Evolutionary conservation across 1,140 invertebrate genomes (phyloP).

Genomic region (Drosophila funebris): DNA sequence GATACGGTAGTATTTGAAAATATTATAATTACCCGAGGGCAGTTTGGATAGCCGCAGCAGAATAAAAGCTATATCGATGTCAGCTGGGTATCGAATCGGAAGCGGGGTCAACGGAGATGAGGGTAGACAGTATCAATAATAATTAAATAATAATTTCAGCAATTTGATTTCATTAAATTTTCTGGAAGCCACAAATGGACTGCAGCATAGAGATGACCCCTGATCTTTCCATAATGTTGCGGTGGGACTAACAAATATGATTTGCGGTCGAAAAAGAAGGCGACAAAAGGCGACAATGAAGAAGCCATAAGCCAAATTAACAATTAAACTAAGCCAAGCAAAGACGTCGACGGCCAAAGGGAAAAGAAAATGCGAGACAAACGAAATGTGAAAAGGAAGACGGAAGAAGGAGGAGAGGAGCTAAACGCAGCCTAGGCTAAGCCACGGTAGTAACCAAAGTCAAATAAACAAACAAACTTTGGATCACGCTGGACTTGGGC

Average conservation of each 20-base stretch:
- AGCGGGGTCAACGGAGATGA: not conserved
- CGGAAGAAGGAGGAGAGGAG: not conserved
- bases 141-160: conserved; percentile 73
- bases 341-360: not conserved
- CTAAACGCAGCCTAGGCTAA: conserved; percentile 1
- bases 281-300: conserved; percentile 46
- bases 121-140: conserved; percentile 54
- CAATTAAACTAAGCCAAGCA: conserved; percentile 62
- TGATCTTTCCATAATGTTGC: conserved; percentile 20
- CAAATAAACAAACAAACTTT: conserved; percentile 47
- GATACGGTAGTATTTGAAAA: conserved; percentile 12
- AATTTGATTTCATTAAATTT: conserved; percentile 66
- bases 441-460: conserved; percentile 24
- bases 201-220: conserved; percentile 23
- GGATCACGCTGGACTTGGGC: conserved; percentile 22
- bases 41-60: conserved; percentile 16
- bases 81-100: not conserved
- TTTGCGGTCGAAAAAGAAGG: conserved; percentile 50
- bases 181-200: conserved; percentile 54
- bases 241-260: conserved; percentile 56
- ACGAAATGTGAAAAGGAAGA: not conserved
- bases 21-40: conserved; percentile 31
- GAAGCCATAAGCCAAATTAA: conserved; percentile 75
- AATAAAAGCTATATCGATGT: not conserved
- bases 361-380: not conserved